Evolutionary conservation across 2,113 vertebrate genomes (phyloP), one percentile per base, ranked within the genome.

Genomic region (Cercopithecus mona): DNA sequence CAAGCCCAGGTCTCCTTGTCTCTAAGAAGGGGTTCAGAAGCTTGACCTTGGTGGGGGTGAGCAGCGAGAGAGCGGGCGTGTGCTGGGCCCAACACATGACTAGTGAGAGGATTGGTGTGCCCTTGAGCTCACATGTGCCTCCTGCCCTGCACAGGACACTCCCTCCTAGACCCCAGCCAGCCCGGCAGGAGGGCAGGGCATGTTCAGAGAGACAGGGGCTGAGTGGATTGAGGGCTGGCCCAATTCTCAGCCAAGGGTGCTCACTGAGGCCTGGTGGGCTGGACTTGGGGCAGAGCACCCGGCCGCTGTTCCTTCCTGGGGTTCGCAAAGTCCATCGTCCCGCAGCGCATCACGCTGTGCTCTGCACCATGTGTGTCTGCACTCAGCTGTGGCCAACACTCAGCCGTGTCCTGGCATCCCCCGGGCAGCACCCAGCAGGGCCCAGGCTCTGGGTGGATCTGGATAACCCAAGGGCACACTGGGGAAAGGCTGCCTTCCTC

Each of bases 321-420:
- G 25, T 8, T 25, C 1, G 3, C 40, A n/a, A 27, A 55, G 17
- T 23, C 68, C 2, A 3, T 4, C 48, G 0, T 16, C 7, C 25
- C 25, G 0, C 13, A 9, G 11, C 11, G 1, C 43, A n/a, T 35
- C 22, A 43, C 9, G 13, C 45, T 48, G 40, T 6, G 9, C 20
- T 45, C 32, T 14, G 30, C 3, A 8, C 72, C 52, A 9, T 2
- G 27, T 27, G 12, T 4, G 12, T 23, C 45, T 38, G 66, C 8
- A 35, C 48, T 50, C 40, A 79, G 22, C 8, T 61, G 72, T 32
- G 35, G 57, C 32, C 27, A 18, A 32, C 14, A 10, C 61, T 30
- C 7, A 16, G 57, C 50, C 11, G 27, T 57, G 64, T 25, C 8
- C 50, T 30, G n/a, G 12, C 5, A 7, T n/a, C 11, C 3, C 76